A percentile compares a stretch with the other conserved stretches of the same genome.
These are phyloP conservation scores for Clytia hemisphaerica DNA, from an alignment of 30 jellyfish, hydroid and myxozoan genomes.

Conservation along the genomic window DNA sequence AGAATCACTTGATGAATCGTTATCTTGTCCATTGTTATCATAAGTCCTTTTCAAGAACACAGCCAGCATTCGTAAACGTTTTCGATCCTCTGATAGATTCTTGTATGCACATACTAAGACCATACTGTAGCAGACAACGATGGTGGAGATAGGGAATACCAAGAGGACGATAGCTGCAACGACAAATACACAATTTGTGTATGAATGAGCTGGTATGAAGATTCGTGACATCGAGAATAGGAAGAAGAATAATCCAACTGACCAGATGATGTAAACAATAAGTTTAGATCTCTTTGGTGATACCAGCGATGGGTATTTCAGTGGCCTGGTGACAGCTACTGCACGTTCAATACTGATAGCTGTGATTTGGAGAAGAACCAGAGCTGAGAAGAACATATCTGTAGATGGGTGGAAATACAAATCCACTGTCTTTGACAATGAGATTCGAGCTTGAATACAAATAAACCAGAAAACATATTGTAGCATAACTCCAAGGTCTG, in stretches of 20 bases:
- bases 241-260: background rate
- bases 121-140: background rate
- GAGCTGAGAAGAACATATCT: constrained; percentile 16
- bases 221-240: constrained; percentile 13
- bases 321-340: constrained; percentile 42
- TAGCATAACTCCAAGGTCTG: constrained; percentile 23
- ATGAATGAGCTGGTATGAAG: background rate
- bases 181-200: background rate
- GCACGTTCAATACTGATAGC: constrained; percentile 33
- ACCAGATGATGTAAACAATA: constrained; percentile 9
- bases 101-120: constrained; percentile 20
- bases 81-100: constrained; percentile 11
- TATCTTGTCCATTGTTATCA: background rate
- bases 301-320: constrained; percentile 18
- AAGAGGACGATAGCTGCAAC: background rate
- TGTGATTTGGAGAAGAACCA: constrained; percentile 19
- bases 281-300: constrained; percentile 21
- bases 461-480: constrained; percentile 3
- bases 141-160: constrained; percentile 12
- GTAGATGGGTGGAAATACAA: constrained; percentile 18
- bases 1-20: background rate
- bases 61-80: constrained; percentile 15
- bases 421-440: constrained; percentile 10
- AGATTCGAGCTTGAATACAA: background rate
- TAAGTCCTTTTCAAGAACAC: background rate